Conservation (phyloP, 2,113 vertebrate species). For the Notarius lentiginosus region DNA sequence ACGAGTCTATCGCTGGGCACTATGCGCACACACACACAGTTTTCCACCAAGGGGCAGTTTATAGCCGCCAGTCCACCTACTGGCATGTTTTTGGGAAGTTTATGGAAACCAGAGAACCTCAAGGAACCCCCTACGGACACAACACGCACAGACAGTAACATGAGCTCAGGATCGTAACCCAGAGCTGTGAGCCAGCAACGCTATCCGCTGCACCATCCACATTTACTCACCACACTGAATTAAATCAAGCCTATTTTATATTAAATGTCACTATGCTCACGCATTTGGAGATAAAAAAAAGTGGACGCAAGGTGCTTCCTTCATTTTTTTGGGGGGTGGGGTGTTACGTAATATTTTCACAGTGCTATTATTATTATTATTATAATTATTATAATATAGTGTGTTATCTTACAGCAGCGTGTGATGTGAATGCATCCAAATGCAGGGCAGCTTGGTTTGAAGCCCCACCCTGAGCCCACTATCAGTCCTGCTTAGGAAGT, state of each 20-base stretch:
- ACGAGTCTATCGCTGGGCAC: neutral
- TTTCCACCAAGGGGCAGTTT: neutral
- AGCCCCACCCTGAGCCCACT: constrained; percentile 5
- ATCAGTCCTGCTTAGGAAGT: constrained; percentile 3
- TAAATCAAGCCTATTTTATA: neutral
- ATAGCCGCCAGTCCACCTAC: neutral
- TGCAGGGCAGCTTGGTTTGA: neutral
- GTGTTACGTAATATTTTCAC: neutral
- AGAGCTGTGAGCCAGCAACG: neutral
- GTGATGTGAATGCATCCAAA: neutral
- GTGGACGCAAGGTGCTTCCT: neutral
- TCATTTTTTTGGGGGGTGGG: neutral
- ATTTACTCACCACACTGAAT: neutral
- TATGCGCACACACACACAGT: neutral
- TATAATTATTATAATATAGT: neutral
- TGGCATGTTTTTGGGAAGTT: neutral
- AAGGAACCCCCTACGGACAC: neutral
- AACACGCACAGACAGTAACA: neutral
- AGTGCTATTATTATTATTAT: neutral
- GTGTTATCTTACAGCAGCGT: neutral
- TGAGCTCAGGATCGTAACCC: neutral
- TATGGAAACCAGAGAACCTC: neutral
- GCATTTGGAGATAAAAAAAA: neutral
- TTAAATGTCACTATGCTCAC: neutral
- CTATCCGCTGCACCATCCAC: neutral